Evolutionary conservation across 23 tunicate genomes (phyloP).

Genomic region (Halocynthia roretzi): DNA sequence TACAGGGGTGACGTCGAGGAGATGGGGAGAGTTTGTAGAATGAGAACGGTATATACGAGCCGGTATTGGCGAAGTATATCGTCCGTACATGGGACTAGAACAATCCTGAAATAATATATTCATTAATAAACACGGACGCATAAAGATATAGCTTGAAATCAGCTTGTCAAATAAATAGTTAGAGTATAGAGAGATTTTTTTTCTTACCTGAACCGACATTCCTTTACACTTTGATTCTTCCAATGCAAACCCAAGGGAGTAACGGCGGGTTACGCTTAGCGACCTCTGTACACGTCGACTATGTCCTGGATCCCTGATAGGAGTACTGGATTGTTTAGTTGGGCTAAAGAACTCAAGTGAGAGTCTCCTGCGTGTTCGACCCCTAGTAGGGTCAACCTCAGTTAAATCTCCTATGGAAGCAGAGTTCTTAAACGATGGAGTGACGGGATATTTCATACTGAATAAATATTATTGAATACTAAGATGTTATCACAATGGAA

Average conservation of each 20-base stretch:
- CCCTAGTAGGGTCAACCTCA: background rate
- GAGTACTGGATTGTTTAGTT: background rate
- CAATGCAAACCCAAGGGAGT: background rate
- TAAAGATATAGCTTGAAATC: background rate
- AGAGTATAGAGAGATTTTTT: background rate
- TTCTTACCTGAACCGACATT: background rate
- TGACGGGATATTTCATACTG: slow-evolving; percentile 9
- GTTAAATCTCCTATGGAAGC: slow-evolving; percentile 3
- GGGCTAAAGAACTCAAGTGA: background rate
- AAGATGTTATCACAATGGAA: background rate
- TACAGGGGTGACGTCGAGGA: slow-evolving; percentile 1
- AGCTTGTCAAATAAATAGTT: background rate
- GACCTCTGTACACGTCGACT: background rate
- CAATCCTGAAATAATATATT: slow-evolving; percentile 1
- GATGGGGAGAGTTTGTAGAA: background rate
- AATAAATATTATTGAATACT: background rate
- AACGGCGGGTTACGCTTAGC: background rate
- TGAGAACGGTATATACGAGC: background rate
- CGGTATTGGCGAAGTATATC: background rate
- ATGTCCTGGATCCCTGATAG: background rate
- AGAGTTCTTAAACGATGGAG: background rate
- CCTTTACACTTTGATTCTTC: background rate
- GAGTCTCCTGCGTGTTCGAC: background rate
- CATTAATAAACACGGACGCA: background rate
- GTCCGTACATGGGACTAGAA: background rate